A percentile compares a stretch with the other conserved stretches of the same genome.
Conservation (phyloP, 2,888 invertebrate genomes). For the Acronicta aceris region DNA sequence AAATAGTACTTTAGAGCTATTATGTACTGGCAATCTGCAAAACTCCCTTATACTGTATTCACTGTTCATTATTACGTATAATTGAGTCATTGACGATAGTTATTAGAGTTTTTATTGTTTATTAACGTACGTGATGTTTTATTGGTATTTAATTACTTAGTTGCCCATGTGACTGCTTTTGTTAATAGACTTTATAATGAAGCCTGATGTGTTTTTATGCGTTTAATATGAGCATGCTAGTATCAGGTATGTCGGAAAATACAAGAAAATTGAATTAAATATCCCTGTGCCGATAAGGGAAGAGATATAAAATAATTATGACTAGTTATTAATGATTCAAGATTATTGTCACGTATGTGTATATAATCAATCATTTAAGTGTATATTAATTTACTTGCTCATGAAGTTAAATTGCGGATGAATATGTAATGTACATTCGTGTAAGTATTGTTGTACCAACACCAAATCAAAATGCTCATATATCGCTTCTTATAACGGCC, state of each 20-base stretch:
- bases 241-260: conserved; percentile 18
- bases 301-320: conserved; percentile 8
- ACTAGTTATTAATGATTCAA: background rate
- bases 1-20: conserved; percentile 74
- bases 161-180: conserved; percentile 8
- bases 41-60: conserved; percentile 31
- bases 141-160: conserved; percentile 44
- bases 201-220: conserved; percentile 12
- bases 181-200: conserved; percentile 3
- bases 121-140: conserved; percentile 49
- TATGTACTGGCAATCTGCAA: conserved; percentile 57
- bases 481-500: no score
- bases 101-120: conserved; percentile 54
- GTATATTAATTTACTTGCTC: no score
- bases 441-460: no score
- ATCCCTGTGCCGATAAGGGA: conserved; percentile 8
- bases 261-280: conserved; percentile 23
- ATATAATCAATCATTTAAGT: no score
- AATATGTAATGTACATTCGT: no score
- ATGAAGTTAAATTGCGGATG: no score
- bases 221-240: background rate
- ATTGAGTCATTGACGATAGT: conserved; percentile 60
- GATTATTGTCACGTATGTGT: background rate
- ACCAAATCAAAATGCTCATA: no score
- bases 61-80: conserved; percentile 46